phyloP scores from a whole-genome alignment of 92 coral and sea anemone species.

The Porites divaricata region DNA sequence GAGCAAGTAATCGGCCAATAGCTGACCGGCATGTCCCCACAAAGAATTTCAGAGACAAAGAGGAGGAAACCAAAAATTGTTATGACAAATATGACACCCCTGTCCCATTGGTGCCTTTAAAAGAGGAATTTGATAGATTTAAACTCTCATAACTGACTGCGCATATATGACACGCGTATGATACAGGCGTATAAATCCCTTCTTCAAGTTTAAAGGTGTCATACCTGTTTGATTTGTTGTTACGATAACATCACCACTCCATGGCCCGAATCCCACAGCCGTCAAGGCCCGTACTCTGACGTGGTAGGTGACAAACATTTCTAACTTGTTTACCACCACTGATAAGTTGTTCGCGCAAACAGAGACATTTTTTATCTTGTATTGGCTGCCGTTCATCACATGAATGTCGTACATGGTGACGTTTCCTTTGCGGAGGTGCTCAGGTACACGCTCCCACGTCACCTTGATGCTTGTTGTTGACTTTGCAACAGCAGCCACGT shows the following conservation, averaged over 20 bases:
- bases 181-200: too few relatives aligned
- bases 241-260: conserved; percentile 10
- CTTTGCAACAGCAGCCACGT: conserved; percentile 12
- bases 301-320: conserved; percentile 50
- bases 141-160: too few relatives aligned
- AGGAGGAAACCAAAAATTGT: too few relatives aligned
- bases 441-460: conserved; percentile 54
- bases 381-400: neutral
- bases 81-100: too few relatives aligned
- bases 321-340: conserved; percentile 7
- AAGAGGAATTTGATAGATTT: too few relatives aligned
- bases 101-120: too few relatives aligned
- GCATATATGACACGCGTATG: too few relatives aligned
- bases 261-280: conserved; percentile 43
- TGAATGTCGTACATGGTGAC: conserved; percentile 34
- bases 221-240: conserved; percentile 58
- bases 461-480: conserved; percentile 36
- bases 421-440: conserved; percentile 22
- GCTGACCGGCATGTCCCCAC: too few relatives aligned
- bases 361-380: neutral
- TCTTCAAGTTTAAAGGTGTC: neutral
- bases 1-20: too few relatives aligned
- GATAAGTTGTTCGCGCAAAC: neutral
- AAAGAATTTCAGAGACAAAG: too few relatives aligned
- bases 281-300: conserved; percentile 52